phyloP scores from a whole-genome alignment of 2,888 invertebrate species.

The Mimumesa dahlbomi region DNA sequence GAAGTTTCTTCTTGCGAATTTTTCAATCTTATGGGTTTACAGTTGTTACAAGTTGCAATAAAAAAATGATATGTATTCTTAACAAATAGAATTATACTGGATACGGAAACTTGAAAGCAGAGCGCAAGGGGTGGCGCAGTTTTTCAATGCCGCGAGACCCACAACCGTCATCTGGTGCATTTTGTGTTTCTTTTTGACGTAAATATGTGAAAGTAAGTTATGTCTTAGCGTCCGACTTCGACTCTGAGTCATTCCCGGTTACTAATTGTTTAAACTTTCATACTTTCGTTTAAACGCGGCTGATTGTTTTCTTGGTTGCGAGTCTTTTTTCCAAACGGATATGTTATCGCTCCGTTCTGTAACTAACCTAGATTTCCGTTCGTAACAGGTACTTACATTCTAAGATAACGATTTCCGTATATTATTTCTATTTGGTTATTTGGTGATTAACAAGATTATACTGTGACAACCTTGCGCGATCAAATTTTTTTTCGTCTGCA shows the following conservation, averaged over 20 bases:
- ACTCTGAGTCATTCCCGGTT: no score
- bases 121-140: conserved; percentile 58
- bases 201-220: conserved; percentile 77
- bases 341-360: conserved; percentile 17
- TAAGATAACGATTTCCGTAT: conserved; percentile 16
- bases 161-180: conserved; percentile 69
- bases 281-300: not conserved
- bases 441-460: no score
- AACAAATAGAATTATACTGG: no score
- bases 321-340: conserved; percentile 9
- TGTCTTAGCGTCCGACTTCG: conserved; percentile 10
- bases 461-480: no score
- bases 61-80: no score
- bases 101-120: conserved; percentile 32
- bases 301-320: conserved; percentile 4
- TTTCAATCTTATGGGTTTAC: no score
- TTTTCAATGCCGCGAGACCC: conserved; percentile 46
- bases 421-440: conserved; percentile 7
- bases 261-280: no score
- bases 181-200: conserved; percentile 65
- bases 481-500: no score
- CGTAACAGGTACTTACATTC: conserved; percentile 1
- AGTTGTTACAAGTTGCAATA: no score
- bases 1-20: no score
- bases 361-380: conserved; percentile 54